Percentiles rank a stretch among this genome's conserved stretches.
Evolutionary conservation across 2,113 vertebrate species (phyloP).

Genomic region (Girardinichthys multiradiatus): DNA sequence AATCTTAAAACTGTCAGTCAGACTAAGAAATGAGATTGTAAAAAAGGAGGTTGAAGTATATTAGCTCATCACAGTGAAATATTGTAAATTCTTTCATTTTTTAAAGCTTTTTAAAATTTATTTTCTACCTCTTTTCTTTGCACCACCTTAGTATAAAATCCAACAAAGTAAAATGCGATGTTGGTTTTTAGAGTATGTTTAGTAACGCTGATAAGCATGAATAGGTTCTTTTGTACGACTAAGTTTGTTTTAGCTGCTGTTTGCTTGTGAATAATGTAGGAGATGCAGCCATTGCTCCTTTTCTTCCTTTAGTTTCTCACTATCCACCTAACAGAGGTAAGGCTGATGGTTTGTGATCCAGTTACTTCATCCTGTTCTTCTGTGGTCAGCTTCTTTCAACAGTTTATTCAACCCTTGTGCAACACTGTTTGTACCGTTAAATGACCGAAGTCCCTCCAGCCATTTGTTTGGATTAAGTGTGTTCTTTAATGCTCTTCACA

Average conservation of each 20-base stretch:
- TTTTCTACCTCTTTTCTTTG: neutral
- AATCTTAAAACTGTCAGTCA: too few relatives aligned
- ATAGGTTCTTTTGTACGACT: neutral
- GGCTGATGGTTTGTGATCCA: slow-evolving; percentile 16
- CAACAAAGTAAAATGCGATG: neutral
- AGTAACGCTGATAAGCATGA: neutral
- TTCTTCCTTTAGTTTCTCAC: slow-evolving; percentile 6
- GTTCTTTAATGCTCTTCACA: too few relatives aligned
- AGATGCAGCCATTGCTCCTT: neutral
- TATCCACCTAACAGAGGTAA: slow-evolving; percentile 6
- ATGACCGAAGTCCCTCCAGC: neutral
- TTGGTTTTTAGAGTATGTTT: neutral
- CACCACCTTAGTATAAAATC: neutral
- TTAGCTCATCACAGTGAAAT: slow-evolving; percentile 49
- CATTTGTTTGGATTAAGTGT: neutral
- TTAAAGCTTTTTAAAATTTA: neutral
- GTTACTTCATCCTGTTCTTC: neutral
- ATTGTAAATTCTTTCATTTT: slow-evolving; percentile 10
- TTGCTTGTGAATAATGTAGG: neutral
- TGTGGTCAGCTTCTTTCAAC: neutral
- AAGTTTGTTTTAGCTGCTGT: neutral
- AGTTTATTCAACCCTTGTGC: slow-evolving; percentile 1
- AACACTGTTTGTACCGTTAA: neutral
- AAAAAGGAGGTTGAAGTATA: slow-evolving; percentile 34
- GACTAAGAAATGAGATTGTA: neutral